Conservation (phyloP, 2,113 vertebrate genomes). For the Psilopogon haemacephalus region DNA sequence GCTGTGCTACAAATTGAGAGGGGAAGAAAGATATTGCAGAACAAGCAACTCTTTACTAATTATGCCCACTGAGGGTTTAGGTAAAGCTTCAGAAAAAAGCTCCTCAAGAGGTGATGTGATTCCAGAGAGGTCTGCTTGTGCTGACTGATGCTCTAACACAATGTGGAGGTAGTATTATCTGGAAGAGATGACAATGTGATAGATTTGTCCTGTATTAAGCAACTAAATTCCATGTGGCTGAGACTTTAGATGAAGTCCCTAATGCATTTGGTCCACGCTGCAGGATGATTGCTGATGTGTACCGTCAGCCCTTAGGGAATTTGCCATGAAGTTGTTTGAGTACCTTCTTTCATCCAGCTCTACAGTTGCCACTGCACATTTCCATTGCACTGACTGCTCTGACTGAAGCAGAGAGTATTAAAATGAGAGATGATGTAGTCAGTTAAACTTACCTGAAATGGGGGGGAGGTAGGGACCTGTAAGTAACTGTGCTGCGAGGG, state of each 20-base stretch:
- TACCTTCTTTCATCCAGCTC: not conserved
- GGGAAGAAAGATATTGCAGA: not conserved
- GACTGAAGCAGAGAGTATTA: not conserved
- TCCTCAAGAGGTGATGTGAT: not conserved
- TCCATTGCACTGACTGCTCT: not conserved
- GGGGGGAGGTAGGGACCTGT: not conserved
- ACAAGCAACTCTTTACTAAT: conserved; percentile 1
- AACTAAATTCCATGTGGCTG: not conserved
- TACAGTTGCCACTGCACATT: not conserved
- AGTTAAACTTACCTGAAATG: not conserved
- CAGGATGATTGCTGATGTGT: not conserved
- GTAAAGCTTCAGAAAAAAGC: not conserved
- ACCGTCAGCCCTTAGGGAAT: not conserved
- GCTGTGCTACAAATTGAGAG: not conserved
- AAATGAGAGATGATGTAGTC: not conserved
- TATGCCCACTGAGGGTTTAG: not conserved
- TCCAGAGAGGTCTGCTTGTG: not conserved
- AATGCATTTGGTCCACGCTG: not conserved
- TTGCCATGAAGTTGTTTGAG: not conserved
- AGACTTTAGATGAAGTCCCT: not conserved
- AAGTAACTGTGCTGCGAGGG: not conserved
- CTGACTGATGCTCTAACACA: not conserved
- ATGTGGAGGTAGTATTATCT: not conserved
- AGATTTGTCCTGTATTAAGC: not conserved
- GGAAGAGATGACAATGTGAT: not conserved